These are phyloP conservation scores for Pristionchus pacificus DNA, from an alignment of 1,140 invertebrate genomes.

Conservation along the genomic window DNA sequence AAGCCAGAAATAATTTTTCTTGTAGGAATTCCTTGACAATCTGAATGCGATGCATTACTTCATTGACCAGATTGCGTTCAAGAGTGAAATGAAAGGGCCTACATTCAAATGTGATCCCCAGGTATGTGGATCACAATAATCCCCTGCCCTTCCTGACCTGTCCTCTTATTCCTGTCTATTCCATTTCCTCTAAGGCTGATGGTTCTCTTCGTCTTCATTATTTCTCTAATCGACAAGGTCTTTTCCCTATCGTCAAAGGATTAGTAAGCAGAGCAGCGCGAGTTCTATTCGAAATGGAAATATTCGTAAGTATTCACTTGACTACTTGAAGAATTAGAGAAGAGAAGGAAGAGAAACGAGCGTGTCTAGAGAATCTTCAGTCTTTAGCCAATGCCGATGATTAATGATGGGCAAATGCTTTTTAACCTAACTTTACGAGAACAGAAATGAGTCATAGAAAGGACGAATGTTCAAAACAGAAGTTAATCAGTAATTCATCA, in stretches of 20 bases:
- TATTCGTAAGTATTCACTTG: constrained; percentile 3
- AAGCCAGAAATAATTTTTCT: neutral
- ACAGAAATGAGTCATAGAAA: too few relatives aligned
- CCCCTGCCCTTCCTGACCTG: too few relatives aligned
- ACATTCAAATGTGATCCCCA: constrained; percentile 36
- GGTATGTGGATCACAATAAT: neutral
- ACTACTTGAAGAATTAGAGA: too few relatives aligned
- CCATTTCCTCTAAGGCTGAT: neutral
- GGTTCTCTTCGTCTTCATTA: constrained; percentile 29
- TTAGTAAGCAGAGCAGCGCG: constrained; percentile 24
- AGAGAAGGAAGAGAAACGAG: too few relatives aligned
- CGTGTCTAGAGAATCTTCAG: too few relatives aligned
- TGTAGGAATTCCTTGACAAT: constrained; percentile 37
- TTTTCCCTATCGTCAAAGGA: constrained; percentile 3
- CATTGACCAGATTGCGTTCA: constrained; percentile 38
- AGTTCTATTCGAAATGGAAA: constrained; percentile 34
- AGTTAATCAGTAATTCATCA: too few relatives aligned
- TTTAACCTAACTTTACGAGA: too few relatives aligned
- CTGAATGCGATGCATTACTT: constrained; percentile 41
- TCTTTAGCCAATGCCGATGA: too few relatives aligned
- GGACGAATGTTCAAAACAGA: too few relatives aligned
- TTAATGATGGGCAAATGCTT: too few relatives aligned
- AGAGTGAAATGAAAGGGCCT: constrained; percentile 34
- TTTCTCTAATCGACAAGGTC: constrained; percentile 31
- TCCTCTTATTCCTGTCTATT: too few relatives aligned